Evolutionary conservation across 35 echinoderm and acorn worm species (phyloP).

Genomic region (Diadema setosum): DNA sequence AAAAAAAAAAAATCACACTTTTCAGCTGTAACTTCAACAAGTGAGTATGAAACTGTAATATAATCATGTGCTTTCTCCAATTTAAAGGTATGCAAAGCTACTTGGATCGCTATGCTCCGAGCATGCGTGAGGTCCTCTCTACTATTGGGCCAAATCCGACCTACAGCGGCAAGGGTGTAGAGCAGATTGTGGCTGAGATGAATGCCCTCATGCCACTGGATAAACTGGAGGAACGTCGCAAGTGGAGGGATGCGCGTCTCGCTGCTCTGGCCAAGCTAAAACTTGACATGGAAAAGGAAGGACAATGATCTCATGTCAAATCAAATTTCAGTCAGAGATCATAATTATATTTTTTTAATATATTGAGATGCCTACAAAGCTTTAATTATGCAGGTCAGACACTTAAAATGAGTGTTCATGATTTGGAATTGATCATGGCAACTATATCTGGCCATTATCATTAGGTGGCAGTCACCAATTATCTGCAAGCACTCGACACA

Average conservation of each 20-base stretch:
- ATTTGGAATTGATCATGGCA: too few species aligned
- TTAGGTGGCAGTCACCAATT: too few species aligned
- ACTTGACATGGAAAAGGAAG: constrained; percentile 13
- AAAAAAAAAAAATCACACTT: too few species aligned
- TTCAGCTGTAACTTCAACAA: not conserved
- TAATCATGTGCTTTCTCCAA: not conserved
- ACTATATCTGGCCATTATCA: too few species aligned
- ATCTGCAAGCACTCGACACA: too few species aligned
- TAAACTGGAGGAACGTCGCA: constrained; percentile 50
- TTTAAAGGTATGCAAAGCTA: constrained; percentile 68
- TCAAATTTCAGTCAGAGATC: too few species aligned
- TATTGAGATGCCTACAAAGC: too few species aligned
- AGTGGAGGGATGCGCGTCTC: constrained; percentile 26
- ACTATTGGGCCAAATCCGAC: constrained; percentile 73
- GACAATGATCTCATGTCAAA: too few species aligned
- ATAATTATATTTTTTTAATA: too few species aligned
- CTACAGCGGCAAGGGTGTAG: constrained; percentile 38
- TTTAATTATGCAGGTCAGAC: too few species aligned
- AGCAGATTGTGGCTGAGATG: constrained; percentile 42
- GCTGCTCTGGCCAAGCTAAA: constrained; percentile 47
- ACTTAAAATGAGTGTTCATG: too few species aligned
- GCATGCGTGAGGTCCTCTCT: constrained; percentile 27
- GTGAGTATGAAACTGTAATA: not conserved
- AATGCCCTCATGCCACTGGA: constrained; percentile 70
- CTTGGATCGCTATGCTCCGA: constrained; percentile 68